phyloP scores from a whole-genome alignment of 2,113 vertebrate species.

The Micronycteris hirsuta region DNA sequence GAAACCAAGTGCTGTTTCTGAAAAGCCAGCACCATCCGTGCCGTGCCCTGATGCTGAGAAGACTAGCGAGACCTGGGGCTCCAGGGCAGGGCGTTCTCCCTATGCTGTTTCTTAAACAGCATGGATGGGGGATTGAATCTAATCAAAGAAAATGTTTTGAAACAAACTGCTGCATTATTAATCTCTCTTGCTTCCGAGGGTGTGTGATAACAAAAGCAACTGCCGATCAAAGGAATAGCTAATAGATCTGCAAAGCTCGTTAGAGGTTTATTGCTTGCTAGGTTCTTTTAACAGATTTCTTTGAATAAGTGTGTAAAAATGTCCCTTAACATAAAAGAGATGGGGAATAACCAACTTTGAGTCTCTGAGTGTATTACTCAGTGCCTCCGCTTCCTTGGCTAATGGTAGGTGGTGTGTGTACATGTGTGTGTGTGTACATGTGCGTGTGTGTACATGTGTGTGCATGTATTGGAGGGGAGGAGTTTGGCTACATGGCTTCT shows the following conservation, averaged over 20 bases:
- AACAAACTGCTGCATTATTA: constrained; percentile 75
- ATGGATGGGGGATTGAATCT: constrained; percentile 50
- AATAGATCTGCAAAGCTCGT: constrained; percentile 32
- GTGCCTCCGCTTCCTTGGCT: background rate
- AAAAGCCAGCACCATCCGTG: background rate
- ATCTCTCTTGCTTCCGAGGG: constrained; percentile 61
- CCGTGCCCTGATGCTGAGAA: background rate
- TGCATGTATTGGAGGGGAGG: background rate
- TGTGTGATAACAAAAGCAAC: constrained; percentile 65
- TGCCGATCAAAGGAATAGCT: constrained; percentile 74
- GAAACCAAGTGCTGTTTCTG: background rate
- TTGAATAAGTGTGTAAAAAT: constrained; percentile 1
- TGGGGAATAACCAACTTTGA: background rate
- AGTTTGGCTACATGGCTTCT: background rate
- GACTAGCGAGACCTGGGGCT: background rate
- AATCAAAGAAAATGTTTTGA: constrained; percentile 68
- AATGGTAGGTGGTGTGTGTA: background rate
- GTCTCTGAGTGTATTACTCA: background rate
- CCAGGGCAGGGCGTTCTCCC: background rate
- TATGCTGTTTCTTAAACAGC: background rate
- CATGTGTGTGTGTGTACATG: background rate
- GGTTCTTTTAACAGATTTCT: constrained; percentile 24
- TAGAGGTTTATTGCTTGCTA: background rate
- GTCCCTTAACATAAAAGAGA: background rate
- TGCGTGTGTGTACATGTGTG: no score